Conservation (phyloP, 2,888 invertebrate species). For the Nemoura dubitans region DNA sequence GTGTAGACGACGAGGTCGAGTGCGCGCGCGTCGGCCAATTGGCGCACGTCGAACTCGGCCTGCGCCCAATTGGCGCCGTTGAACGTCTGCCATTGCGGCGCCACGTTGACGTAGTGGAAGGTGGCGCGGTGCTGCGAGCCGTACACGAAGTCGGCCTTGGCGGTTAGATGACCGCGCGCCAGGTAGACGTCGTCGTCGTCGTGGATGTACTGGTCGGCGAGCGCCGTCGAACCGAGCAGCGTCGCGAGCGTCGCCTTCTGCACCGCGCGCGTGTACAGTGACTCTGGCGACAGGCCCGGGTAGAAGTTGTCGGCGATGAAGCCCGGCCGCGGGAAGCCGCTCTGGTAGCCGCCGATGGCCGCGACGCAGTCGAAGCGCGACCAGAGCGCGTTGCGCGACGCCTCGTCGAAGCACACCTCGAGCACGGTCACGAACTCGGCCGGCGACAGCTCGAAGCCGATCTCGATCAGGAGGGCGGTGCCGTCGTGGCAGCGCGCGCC, state of each 20-base stretch:
- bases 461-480: slow-evolving; percentile 62
- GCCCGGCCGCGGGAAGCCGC: slow-evolving; percentile 62
- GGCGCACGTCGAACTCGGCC: slow-evolving; percentile 63
- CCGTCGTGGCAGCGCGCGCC: slow-evolving; percentile 61
- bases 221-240: slow-evolving; percentile 40
- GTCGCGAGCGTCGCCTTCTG: slow-evolving; percentile 43
- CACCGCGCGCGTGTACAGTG: slow-evolving; percentile 54
- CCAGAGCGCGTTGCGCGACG: slow-evolving; percentile 64
- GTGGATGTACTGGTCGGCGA: slow-evolving; percentile 43
- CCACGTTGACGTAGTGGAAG: slow-evolving; percentile 72
- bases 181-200: slow-evolving; percentile 56
- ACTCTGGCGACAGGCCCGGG: slow-evolving; percentile 57
- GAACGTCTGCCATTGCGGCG: slow-evolving; percentile 74
- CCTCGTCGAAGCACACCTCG: slow-evolving; percentile 66
- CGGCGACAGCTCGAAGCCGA: slow-evolving; percentile 64
- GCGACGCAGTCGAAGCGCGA: slow-evolving; percentile 63
- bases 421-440: slow-evolving; percentile 62
- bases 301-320: slow-evolving; percentile 65
- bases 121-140: slow-evolving; percentile 67
- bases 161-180: slow-evolving; percentile 69
- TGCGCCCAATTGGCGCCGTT: slow-evolving; percentile 68
- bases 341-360: slow-evolving; percentile 63
- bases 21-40: slow-evolving; percentile 57
- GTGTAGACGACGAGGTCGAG: slow-evolving; percentile 61
- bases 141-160: slow-evolving; percentile 71